These are phyloP conservation scores for Benthosema pterotum DNA, from an alignment of 2,797 vertebrate genomes.

Conservation along the genomic window DNA sequence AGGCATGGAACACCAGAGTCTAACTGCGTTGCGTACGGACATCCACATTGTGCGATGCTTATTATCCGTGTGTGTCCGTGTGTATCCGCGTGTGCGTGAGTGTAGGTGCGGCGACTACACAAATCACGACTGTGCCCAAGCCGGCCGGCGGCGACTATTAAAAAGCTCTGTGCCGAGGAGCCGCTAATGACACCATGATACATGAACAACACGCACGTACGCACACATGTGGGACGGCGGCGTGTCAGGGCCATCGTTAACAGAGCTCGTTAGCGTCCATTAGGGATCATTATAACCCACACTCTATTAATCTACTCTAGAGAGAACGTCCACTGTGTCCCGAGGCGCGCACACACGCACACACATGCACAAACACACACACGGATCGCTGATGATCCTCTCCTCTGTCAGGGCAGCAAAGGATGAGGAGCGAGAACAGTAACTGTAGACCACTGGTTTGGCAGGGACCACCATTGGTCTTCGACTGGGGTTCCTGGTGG, in stretches of 20 bases:
- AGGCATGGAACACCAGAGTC: too few relatives aligned
- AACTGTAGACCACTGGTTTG: too few relatives aligned
- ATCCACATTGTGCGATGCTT: too few relatives aligned
- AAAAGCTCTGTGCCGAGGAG: constrained; percentile 32
- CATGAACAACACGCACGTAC: not conserved
- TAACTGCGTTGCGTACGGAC: too few relatives aligned
- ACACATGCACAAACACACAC: constrained; percentile 5
- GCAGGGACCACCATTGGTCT: too few relatives aligned
- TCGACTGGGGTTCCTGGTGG: too few relatives aligned
- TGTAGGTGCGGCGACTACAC: too few relatives aligned
- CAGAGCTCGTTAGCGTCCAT: not conserved
- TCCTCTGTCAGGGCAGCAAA: too few relatives aligned
- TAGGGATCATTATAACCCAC: constrained; percentile 3
- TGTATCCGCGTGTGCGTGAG: too few relatives aligned
- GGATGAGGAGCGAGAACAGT: too few relatives aligned
- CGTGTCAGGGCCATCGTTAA: not conserved
- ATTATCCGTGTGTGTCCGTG: too few relatives aligned
- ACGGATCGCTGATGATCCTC: not conserved
- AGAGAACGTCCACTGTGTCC: too few relatives aligned
- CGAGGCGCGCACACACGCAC: not conserved
- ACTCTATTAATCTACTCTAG: not conserved
- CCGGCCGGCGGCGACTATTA: constrained; percentile 32
- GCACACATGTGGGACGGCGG: not conserved
- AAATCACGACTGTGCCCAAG: constrained; percentile 40
- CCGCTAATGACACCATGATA: constrained; percentile 37